Conservation (phyloP, 2,797 vertebrate species). For the Gadopsis bispinosus region DNA sequence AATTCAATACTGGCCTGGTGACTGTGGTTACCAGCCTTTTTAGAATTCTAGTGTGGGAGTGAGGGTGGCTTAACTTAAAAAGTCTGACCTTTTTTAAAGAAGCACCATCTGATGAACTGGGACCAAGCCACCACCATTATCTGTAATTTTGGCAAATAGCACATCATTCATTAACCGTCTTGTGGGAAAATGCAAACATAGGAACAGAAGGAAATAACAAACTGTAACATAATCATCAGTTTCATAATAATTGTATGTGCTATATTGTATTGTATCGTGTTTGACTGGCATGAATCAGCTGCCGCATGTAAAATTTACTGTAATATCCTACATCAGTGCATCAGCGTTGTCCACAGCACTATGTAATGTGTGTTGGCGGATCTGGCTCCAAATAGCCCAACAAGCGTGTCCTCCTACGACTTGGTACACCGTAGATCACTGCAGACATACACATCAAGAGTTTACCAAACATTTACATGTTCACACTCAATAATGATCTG, state of each 20-base stretch:
- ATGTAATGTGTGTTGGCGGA: constrained; percentile 69
- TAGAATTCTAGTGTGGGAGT: constrained; percentile 34
- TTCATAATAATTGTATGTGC: neutral
- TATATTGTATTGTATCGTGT: constrained; percentile 14
- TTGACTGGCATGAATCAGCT: constrained; percentile 14
- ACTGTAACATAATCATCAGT: neutral
- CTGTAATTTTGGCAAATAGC: constrained; percentile 32
- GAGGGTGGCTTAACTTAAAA: constrained; percentile 28
- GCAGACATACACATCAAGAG: constrained; percentile 52
- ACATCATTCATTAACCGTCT: constrained; percentile 12
- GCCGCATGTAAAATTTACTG: neutral
- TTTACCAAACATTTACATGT: constrained; percentile 63
- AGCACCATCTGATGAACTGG: constrained; percentile 25
- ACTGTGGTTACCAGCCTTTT: constrained; percentile 11
- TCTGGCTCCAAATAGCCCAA: constrained; percentile 71
- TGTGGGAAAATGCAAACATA: neutral
- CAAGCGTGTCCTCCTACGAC: constrained; percentile 66
- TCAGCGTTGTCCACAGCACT: constrained; percentile 28
- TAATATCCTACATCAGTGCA: constrained; percentile 15
- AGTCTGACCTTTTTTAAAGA: constrained; percentile 46
- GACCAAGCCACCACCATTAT: constrained; percentile 22
- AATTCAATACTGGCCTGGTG: neutral
- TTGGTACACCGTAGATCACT: constrained; percentile 68
- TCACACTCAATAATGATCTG: constrained; percentile 9
- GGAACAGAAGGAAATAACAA: constrained; percentile 1